Percentiles rank a stretch among this genome's conserved stretches.
Conservation (phyloP, 2,113 vertebrate genomes). For the Cebus imitator region DNA sequence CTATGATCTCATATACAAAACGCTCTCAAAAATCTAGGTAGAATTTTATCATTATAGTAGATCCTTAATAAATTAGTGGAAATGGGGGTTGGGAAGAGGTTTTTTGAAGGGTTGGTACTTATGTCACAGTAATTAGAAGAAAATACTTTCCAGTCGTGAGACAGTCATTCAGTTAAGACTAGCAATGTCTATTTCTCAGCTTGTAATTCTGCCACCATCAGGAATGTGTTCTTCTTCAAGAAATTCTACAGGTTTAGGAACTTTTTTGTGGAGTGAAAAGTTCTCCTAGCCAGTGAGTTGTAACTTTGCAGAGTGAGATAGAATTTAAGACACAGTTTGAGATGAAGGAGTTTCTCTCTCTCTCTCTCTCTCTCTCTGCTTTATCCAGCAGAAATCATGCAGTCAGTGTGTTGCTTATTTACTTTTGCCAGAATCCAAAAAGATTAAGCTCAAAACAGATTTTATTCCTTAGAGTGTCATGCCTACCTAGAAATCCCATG, state of each 20-base stretch:
- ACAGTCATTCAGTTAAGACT: neutral
- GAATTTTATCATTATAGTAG: neutral
- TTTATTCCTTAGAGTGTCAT: slow-evolving; percentile 19
- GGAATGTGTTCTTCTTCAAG: neutral
- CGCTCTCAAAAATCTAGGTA: neutral
- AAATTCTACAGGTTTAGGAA: neutral
- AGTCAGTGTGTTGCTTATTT: neutral
- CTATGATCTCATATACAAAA: neutral
- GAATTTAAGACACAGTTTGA: neutral
- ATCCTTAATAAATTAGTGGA: neutral
- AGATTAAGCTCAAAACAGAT: neutral
- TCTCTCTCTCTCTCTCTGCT: neutral
- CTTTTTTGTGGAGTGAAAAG: neutral
- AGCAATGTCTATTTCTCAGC: neutral
- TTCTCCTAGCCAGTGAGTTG: neutral
- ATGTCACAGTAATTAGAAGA: neutral
- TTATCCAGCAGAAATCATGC: neutral
- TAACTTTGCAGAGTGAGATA: neutral
- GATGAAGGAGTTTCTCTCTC: neutral
- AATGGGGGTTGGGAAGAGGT: neutral
- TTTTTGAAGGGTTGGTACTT: neutral
- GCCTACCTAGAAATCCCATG: neutral
- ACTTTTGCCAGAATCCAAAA: slow-evolving; percentile 12
- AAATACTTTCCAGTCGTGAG: neutral
- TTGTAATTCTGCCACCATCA: neutral